phyloP scores from a whole-genome alignment of 2,113 vertebrate genomes.

The Lanius ludovicianus region DNA sequence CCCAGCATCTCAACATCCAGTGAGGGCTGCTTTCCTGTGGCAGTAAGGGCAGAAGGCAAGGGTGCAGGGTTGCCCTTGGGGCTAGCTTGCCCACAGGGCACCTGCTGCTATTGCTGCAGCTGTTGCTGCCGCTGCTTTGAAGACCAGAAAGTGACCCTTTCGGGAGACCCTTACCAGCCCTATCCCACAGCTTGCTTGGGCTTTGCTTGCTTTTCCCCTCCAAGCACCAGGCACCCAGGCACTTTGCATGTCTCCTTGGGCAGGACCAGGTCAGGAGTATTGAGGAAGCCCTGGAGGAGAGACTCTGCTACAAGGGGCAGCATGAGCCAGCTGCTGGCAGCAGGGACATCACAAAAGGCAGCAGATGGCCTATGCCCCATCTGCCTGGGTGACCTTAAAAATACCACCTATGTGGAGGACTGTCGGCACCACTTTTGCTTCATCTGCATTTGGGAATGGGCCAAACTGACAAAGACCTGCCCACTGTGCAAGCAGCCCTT shows the following conservation, averaged over 20 bases:
- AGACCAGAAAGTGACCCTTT: neutral
- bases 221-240: neutral
- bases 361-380: neutral
- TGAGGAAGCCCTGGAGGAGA: neutral
- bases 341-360: neutral
- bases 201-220: neutral
- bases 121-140: neutral
- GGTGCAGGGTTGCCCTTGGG: too few relatives aligned
- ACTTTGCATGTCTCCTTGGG: neutral
- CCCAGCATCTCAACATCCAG: neutral
- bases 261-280: fast-evolving
- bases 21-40: fast-evolving
- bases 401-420: neutral
- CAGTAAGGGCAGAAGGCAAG: neutral
- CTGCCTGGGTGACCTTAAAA: neutral
- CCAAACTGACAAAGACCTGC: neutral
- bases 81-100: neutral
- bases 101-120: neutral
- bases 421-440: neutral
- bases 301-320: neutral
- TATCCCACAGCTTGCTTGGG: neutral
- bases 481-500: neutral
- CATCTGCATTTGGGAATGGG: neutral
- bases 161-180: neutral
- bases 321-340: neutral